Evolutionary conservation across 2,888 invertebrate species (phyloP).

Genomic region (Cataglyphis livida): DNA sequence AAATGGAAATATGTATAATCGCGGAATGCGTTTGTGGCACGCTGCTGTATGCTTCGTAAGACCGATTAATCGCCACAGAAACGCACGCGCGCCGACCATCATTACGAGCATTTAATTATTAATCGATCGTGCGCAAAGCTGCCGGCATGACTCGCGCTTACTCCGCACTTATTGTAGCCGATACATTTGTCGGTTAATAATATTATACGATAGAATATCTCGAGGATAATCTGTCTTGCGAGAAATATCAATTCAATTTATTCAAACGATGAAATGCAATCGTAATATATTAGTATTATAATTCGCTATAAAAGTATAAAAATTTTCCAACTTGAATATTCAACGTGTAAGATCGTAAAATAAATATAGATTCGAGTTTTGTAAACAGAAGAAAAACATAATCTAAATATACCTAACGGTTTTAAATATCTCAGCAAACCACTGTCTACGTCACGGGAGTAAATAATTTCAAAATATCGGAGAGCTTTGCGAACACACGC

Average conservation of each 20-base stretch:
- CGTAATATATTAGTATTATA: not conserved
- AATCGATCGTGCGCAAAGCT: constrained; percentile 19
- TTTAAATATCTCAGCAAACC: not conserved
- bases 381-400: not conserved
- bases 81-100: constrained; percentile 17
- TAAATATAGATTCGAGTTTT: not conserved
- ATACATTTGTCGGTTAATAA: constrained; percentile 2
- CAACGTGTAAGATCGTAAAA: not conserved
- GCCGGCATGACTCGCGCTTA: constrained; percentile 9
- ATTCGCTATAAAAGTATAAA: not conserved
- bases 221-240: not conserved
- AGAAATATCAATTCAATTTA: not conserved
- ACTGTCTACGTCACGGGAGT: not conserved
- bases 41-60: constrained; percentile 18
- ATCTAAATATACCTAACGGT: not conserved
- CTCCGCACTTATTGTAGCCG: not conserved
- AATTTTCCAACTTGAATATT: not conserved
- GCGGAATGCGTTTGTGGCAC: constrained; percentile 18
- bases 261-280: not conserved
- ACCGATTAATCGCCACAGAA: constrained; percentile 20
- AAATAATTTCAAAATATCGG: constrained; percentile 4
- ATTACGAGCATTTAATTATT: constrained; percentile 36
- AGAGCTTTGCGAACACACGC: not conserved
- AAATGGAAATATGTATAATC: constrained; percentile 26
- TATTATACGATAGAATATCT: not conserved